Conservation (phyloP, 2,113 vertebrate species). For the Solea senegalensis region DNA sequence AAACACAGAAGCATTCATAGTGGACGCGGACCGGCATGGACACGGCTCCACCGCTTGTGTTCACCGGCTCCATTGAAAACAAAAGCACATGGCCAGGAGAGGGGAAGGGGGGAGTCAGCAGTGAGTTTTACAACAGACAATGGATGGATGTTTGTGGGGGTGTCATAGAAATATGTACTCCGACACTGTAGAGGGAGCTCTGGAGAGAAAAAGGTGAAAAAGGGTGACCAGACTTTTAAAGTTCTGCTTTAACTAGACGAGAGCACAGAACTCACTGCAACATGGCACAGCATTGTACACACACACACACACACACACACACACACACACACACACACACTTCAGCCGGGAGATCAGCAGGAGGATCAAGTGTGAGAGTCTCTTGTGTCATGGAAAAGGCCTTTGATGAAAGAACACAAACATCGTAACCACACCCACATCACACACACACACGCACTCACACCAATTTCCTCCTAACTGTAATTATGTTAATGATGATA, state of each 20-base stretch:
- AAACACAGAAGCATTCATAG: too few relatives aligned
- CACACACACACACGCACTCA: slow-evolving; percentile 25
- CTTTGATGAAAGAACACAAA: slow-evolving; percentile 74
- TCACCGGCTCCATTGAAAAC: too few relatives aligned
- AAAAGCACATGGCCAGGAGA: too few relatives aligned
- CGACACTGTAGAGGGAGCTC: not conserved
- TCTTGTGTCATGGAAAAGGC: slow-evolving; percentile 62
- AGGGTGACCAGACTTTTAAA: not conserved
- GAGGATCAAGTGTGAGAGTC: slow-evolving; percentile 68
- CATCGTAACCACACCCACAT: slow-evolving; percentile 57
- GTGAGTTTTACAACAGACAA: too few relatives aligned
- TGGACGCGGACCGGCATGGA: too few relatives aligned
- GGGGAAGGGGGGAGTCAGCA: too few relatives aligned
- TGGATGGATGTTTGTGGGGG: too few relatives aligned
- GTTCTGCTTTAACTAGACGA: slow-evolving; percentile 4
- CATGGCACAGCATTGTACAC: slow-evolving; percentile 9
- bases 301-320: slow-evolving; percentile 22
- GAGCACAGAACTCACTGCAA: slow-evolving; percentile 8
- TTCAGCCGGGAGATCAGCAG: slow-evolving; percentile 63
- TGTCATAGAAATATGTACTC: too few relatives aligned
- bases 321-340: slow-evolving; percentile 33
- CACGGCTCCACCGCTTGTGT: too few relatives aligned
- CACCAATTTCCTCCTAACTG: slow-evolving; percentile 46
- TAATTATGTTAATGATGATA: slow-evolving; percentile 53
- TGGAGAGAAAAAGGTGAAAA: not conserved